A percentile compares a stretch with the other conserved stretches of the same genome.
Evolutionary conservation across 1,140 invertebrate species (phyloP).

Genomic region (Steinernema feltiae): DNA sequence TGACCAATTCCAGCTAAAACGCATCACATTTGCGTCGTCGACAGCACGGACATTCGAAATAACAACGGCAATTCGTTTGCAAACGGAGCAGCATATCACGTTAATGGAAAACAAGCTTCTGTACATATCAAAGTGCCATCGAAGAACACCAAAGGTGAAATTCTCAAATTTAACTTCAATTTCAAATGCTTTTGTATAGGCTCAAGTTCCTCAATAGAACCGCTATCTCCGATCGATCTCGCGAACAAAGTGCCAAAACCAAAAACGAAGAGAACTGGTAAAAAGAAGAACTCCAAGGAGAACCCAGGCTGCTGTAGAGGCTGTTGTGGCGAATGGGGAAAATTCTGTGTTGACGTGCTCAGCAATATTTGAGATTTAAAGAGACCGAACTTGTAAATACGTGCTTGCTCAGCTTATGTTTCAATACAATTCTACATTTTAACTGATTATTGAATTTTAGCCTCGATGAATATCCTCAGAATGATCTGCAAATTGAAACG

Average conservation of each 20-base stretch:
- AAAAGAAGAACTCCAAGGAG: not conserved
- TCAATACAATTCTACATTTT: too few species aligned
- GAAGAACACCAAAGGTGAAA: not conserved
- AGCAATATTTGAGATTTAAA: slow-evolving; percentile 7
- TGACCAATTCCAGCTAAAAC: not conserved
- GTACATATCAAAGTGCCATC: not conserved
- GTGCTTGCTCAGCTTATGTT: too few species aligned
- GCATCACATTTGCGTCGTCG: not conserved
- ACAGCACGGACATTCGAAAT: not conserved
- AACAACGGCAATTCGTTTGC: not conserved
- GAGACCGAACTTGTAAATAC: not conserved
- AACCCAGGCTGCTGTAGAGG: not conserved
- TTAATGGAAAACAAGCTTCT: not conserved
- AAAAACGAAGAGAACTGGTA: not conserved
- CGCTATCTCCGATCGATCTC: not conserved
- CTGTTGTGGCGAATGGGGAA: not conserved
- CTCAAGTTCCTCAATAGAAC: not conserved
- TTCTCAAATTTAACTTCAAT: not conserved
- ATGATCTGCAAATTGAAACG: too few species aligned
- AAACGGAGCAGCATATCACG: not conserved
- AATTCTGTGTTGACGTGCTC: not conserved
- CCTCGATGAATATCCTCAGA: too few species aligned
- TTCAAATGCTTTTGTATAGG: not conserved
- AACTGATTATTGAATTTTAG: too few species aligned
- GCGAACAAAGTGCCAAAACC: not conserved